Percentiles rank a stretch among this genome's conserved stretches.
Conservation (phyloP, 2,113 vertebrate genomes). For the Austrofundulus limnaeus region DNA sequence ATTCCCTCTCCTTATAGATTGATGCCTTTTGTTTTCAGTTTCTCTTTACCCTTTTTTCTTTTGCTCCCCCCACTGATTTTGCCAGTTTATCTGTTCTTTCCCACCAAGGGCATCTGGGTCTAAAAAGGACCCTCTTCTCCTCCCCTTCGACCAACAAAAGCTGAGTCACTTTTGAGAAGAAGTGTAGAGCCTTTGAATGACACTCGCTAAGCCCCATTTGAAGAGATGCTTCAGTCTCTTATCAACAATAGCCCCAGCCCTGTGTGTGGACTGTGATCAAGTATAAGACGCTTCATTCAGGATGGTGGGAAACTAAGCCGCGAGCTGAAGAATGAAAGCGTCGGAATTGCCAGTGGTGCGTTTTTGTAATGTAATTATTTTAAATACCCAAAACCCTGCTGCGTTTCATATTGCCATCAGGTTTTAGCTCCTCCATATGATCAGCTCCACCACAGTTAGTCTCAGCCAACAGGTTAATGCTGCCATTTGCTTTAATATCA, state of each 20-base stretch:
- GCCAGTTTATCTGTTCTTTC: conserved; percentile 50
- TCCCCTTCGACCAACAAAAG: conserved; percentile 61
- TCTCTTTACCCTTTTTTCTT: conserved; percentile 10
- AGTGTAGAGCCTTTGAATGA: conserved; percentile 61
- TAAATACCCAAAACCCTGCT: conserved; percentile 43
- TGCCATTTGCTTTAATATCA: conserved; percentile 65
- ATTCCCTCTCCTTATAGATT: conserved; percentile 43
- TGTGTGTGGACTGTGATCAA: conserved; percentile 52
- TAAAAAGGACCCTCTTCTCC: conserved; percentile 49
- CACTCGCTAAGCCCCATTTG: conserved; percentile 67
- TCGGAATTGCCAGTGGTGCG: conserved; percentile 40
- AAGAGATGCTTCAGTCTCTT: conserved; percentile 65
- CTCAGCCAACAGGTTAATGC: conserved; percentile 64
- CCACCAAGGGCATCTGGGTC: conserved; percentile 57
- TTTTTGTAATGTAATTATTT: conserved; percentile 56
- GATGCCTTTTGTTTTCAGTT: background rate
- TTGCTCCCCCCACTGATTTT: conserved; percentile 4
- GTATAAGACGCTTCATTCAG: conserved; percentile 49
- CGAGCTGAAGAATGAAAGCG: conserved; percentile 22
- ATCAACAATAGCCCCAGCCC: conserved; percentile 59
- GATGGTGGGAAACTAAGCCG: conserved; percentile 56
- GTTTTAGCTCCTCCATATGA: conserved; percentile 28
- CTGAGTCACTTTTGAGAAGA: conserved; percentile 70
- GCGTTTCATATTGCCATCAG: conserved; percentile 39
- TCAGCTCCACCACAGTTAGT: conserved; percentile 27